phyloP scores from a whole-genome alignment of 1,140 invertebrate species.

The Ericerus pela region DNA sequence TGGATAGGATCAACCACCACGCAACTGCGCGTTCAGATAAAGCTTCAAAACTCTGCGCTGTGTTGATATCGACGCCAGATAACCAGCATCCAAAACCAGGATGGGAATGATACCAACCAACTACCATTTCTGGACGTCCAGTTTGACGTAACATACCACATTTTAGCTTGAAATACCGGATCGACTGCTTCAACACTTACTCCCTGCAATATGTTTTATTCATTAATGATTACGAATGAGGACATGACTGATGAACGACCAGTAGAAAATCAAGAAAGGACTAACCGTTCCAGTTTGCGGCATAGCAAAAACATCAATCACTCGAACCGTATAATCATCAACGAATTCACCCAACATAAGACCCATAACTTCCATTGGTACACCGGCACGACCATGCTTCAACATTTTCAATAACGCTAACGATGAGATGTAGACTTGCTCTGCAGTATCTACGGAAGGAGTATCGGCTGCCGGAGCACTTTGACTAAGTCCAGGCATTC shows the following conservation, averaged over 20 bases:
- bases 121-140: constrained; percentile 98
- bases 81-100: constrained; percentile 99
- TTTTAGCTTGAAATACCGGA: constrained; percentile 99
- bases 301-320: constrained; percentile 99
- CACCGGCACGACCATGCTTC: constrained; percentile 96
- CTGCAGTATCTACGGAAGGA: constrained; percentile 94
- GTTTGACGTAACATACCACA: constrained; percentile 99
- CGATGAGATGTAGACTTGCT: constrained; percentile 98
- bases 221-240: not conserved
- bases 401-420: constrained; percentile 97
- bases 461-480: constrained; percentile 76
- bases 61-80: constrained; percentile 99
- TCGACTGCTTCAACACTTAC: constrained; percentile 99
- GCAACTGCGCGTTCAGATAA: constrained; percentile 92
- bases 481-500: constrained; percentile 65
- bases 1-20: constrained; percentile 99
- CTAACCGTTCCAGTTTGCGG: constrained; percentile 87
- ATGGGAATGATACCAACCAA: constrained; percentile 99
- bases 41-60: constrained; percentile 98
- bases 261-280: no score
- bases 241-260: no score
- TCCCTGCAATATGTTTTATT: constrained; percentile 42
- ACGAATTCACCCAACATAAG: constrained; percentile 99
- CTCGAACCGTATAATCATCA: constrained; percentile 97
- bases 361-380: constrained; percentile 99